A percentile compares a stretch with the other conserved stretches of the same genome.
Conservation (phyloP, 2,888 invertebrate species). For the Chymomyza caudatula region DNA sequence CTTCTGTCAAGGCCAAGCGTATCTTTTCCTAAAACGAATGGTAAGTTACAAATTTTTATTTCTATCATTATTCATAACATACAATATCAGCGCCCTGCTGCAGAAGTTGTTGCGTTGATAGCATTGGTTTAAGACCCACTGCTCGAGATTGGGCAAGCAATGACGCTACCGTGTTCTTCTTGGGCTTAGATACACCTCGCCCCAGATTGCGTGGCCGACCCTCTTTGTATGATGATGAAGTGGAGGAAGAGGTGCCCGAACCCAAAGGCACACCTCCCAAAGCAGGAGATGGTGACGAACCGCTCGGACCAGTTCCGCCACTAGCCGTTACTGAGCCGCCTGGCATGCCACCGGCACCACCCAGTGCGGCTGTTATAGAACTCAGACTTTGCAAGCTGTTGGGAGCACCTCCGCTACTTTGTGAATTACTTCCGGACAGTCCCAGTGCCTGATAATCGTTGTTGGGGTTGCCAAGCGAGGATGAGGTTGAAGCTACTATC, state of each 20-base stretch:
- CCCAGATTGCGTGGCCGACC: conserved; percentile 90
- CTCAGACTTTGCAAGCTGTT: conserved; percentile 78
- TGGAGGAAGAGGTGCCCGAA: conserved; percentile 6
- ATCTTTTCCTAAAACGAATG: conserved; percentile 79
- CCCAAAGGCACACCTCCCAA: not conserved
- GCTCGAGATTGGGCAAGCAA: conserved; percentile 91
- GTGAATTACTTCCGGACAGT: not conserved
- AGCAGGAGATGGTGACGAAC: conserved; percentile 49
- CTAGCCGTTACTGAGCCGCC: conserved; percentile 61
- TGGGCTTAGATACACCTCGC: conserved; percentile 92
- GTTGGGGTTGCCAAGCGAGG: conserved; percentile 35
- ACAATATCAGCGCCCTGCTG: conserved; percentile 79
- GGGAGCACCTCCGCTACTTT: conserved; percentile 33
- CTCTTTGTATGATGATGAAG: conserved; percentile 80
- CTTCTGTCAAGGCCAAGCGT: conserved; percentile 80
- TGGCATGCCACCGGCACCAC: conserved; percentile 62
- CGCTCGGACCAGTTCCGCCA: conserved; percentile 49
- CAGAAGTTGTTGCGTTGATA: conserved; percentile 84
- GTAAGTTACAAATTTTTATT: not conserved
- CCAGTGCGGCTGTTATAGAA: conserved; percentile 77
- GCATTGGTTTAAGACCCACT: conserved; percentile 87
- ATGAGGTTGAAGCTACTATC: not conserved
- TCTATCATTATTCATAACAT: conserved; percentile 55
- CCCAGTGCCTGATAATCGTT: conserved; percentile 50
- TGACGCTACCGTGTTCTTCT: conserved; percentile 95